Conservation (phyloP, 2,888 invertebrate genomes). For the Drosophila bunnanda region DNA sequence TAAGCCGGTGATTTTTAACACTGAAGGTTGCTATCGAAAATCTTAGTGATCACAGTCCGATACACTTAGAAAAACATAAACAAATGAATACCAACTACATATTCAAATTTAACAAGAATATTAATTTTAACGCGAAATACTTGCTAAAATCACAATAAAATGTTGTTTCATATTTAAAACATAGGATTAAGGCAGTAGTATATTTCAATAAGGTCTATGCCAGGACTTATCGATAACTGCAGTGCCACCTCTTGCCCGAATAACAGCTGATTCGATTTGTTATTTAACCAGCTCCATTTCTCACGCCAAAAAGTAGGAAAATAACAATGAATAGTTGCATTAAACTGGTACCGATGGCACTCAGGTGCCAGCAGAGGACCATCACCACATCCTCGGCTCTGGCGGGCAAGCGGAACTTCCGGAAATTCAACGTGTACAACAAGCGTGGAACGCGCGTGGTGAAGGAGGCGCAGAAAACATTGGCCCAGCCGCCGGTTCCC, state of each 20-base stretch:
- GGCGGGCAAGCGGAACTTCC: slow-evolving; percentile 92
- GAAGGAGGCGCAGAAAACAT: slow-evolving; percentile 85
- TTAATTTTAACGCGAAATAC: background rate
- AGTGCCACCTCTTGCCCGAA: background rate
- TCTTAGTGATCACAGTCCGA: background rate
- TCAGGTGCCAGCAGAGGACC: slow-evolving; percentile 62
- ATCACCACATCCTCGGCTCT: slow-evolving; percentile 86
- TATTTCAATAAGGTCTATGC: background rate
- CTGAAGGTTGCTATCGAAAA: background rate
- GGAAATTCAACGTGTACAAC: slow-evolving; percentile 90
- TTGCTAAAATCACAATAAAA: too few relatives aligned
- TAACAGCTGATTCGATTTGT: slow-evolving; percentile 59
- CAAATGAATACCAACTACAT: too few relatives aligned
- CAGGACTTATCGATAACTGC: background rate
- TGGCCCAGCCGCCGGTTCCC: slow-evolving; percentile 87
- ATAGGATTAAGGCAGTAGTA: too few relatives aligned
- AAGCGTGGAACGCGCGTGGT: slow-evolving; percentile 90
- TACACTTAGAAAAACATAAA: background rate
- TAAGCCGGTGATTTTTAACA: background rate
- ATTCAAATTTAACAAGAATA: background rate
- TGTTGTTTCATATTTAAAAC: too few relatives aligned
- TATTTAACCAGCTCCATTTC: slow-evolving; percentile 61
- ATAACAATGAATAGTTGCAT: slow-evolving; percentile 68
- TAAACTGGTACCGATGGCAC: slow-evolving; percentile 61
- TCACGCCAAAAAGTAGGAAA: background rate